Conservation (phyloP, 2,888 invertebrate species). For the Hemicrepidius hirtus region DNA sequence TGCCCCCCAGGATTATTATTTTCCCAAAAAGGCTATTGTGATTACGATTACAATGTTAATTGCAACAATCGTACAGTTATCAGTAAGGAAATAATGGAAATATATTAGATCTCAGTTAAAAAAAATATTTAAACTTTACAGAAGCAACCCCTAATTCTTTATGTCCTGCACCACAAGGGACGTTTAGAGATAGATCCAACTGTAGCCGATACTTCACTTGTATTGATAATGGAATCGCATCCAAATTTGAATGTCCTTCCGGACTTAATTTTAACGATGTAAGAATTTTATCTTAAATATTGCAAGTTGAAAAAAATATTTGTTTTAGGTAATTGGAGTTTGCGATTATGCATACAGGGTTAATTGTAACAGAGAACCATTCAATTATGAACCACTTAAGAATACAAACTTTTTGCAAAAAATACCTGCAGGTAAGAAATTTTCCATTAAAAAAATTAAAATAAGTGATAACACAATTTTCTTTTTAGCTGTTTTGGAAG, state of each 20-base stretch:
- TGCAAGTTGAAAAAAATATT: background rate
- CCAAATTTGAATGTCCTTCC: conserved; percentile 78
- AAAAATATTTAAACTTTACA: background rate
- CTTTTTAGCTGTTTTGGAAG: conserved; percentile 34
- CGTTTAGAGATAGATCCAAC: conserved; percentile 77
- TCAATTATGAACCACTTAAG: conserved; percentile 26
- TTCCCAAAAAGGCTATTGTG: conserved; percentile 77
- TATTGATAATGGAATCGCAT: conserved; percentile 70
- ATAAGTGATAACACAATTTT: too few relatives aligned
- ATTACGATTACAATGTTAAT: conserved; percentile 78
- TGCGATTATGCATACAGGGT: conserved; percentile 80
- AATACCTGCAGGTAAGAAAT: conserved; percentile 57
- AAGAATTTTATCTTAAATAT: conserved; percentile 14
- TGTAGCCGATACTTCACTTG: conserved; percentile 82
- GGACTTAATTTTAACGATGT: conserved; percentile 71
- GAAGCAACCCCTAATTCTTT: conserved; percentile 4
- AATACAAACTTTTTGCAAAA: conserved; percentile 52
- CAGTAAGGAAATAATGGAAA: conserved; percentile 31
- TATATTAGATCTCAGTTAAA: too few relatives aligned
- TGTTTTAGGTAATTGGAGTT: conserved; percentile 76
- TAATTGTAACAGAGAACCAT: conserved; percentile 67
- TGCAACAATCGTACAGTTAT: conserved; percentile 74
- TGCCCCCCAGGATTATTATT: conserved; percentile 80
- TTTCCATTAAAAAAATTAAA: background rate
- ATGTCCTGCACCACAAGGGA: conserved; percentile 77